A percentile compares a stretch with the other conserved stretches of the same genome.
These are phyloP conservation scores for Furcifer pardalis DNA, from an alignment of 2,797 vertebrate genomes.

Conservation along the genomic window DNA sequence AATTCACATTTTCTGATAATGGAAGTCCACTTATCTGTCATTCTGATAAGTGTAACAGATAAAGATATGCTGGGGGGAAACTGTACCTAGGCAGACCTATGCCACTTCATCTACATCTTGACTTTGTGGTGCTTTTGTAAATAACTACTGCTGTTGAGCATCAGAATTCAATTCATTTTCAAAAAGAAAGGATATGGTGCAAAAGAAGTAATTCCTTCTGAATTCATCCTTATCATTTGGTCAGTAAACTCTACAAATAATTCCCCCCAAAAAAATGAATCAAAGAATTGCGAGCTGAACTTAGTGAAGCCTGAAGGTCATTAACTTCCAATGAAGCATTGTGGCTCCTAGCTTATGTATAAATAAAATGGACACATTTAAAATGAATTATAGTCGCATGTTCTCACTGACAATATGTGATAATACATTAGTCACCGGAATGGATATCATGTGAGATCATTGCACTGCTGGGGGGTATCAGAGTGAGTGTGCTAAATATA, in stretches of 20 bases:
- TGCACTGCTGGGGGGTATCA: neutral
- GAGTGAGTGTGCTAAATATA: neutral
- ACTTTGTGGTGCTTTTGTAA: neutral
- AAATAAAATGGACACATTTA: neutral
- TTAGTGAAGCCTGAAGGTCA: neutral
- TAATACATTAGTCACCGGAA: neutral
- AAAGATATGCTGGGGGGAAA: neutral
- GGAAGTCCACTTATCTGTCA: neutral
- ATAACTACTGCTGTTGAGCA: too few relatives aligned
- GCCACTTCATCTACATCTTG: neutral
- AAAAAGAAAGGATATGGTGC: neutral
- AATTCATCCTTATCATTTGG: neutral
- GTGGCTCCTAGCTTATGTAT: neutral
- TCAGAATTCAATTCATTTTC: neutral
- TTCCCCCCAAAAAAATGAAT: neutral
- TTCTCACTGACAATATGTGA: neutral
- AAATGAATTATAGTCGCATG: neutral
- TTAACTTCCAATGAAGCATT: neutral
- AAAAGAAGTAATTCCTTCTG: neutral
- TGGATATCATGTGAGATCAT: neutral
- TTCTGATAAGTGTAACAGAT: too few relatives aligned
- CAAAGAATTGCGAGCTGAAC: neutral
- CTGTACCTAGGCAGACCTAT: neutral
- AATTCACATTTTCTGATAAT: neutral
- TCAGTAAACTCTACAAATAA: neutral